Percentiles rank a stretch among this genome's conserved stretches.
These are phyloP conservation scores for Diachasma alloeum DNA, from an alignment of 1,140 invertebrate genomes.

Conservation along the genomic window DNA sequence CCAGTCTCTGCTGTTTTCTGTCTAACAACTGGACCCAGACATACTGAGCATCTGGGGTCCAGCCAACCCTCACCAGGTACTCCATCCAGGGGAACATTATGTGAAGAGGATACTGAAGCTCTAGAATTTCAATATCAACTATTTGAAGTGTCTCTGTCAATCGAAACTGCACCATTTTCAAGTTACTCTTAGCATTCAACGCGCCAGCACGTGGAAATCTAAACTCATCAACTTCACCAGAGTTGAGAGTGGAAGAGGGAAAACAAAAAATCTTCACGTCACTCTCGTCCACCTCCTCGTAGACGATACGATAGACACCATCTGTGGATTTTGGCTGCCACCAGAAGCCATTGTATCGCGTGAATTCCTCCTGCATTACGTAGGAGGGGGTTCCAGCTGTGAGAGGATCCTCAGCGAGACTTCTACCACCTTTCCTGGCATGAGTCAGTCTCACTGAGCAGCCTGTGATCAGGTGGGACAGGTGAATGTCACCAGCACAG, in stretches of 20 bases:
- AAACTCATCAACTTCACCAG: constrained; percentile 87
- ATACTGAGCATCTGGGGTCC: constrained; percentile 87
- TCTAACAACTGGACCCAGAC: constrained; percentile 91
- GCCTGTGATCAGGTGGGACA: constrained; percentile 81
- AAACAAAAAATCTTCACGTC: constrained; percentile 92
- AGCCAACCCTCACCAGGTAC: constrained; percentile 92
- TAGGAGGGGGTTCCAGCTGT: constrained; percentile 95
- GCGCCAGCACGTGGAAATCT: constrained; percentile 92
- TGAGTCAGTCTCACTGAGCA: constrained; percentile 80
- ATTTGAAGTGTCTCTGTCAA: constrained; percentile 74
- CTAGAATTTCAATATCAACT: constrained; percentile 72
- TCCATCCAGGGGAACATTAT: constrained; percentile 91
- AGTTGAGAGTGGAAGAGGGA: constrained; percentile 79
- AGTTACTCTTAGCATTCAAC: constrained; percentile 86
- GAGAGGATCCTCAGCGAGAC: constrained; percentile 82
- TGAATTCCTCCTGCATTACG: constrained; percentile 98
- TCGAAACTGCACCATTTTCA: constrained; percentile 89
- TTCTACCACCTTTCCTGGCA: constrained; percentile 78
- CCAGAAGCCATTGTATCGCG: constrained; percentile 91
- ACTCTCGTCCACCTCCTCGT: constrained; percentile 96
- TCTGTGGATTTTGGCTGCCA: constrained; percentile 87
- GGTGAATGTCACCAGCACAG: constrained; percentile 90
- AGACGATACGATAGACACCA: constrained; percentile 87
- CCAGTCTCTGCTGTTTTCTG: constrained; percentile 82
- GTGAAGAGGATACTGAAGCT: constrained; percentile 77